Evolutionary conservation across 2,797 vertebrate species (phyloP).

Genomic region (Gallinago solitaria): DNA sequence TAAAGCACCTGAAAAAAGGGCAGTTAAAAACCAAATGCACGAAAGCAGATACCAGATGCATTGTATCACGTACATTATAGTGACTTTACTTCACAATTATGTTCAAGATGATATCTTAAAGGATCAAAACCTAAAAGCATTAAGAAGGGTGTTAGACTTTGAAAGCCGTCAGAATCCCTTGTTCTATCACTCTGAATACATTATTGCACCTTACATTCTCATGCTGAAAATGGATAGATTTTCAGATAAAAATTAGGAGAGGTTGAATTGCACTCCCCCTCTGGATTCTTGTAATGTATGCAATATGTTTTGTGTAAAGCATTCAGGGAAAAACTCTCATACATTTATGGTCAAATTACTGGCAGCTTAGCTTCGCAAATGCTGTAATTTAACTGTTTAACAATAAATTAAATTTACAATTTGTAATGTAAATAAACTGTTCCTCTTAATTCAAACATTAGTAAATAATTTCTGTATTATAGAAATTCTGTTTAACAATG

Average conservation of each 20-base stretch:
- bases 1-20: slow-evolving; percentile 42
- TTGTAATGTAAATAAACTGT: slow-evolving; percentile 42
- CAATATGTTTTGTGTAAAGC: slow-evolving; percentile 16
- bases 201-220: slow-evolving; percentile 38
- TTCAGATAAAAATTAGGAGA: slow-evolving; percentile 63
- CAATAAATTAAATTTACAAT: slow-evolving; percentile 55
- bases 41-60: not conserved
- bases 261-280: not conserved
- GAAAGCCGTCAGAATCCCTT: slow-evolving; percentile 41
- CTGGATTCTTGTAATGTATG: not conserved
- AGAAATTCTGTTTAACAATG: slow-evolving; percentile 17
- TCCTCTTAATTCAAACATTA: slow-evolving; percentile 49
- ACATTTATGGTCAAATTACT: slow-evolving; percentile 44
- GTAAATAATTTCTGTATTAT: slow-evolving; percentile 1
- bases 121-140: slow-evolving; percentile 45
- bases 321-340: not conserved
- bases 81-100: slow-evolving; percentile 19
- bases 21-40: not conserved
- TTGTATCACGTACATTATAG: slow-evolving; percentile 3
- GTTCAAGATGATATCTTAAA: slow-evolving; percentile 58
- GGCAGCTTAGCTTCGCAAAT: slow-evolving; percentile 36
- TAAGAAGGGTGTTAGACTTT: slow-evolving; percentile 36
- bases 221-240: slow-evolving; percentile 52
- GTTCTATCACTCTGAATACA: slow-evolving; percentile 44
- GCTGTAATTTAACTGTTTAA: slow-evolving; percentile 60